Conservation (phyloP, 1,140 invertebrate species). For the Trichonephila clavipes region DNA sequence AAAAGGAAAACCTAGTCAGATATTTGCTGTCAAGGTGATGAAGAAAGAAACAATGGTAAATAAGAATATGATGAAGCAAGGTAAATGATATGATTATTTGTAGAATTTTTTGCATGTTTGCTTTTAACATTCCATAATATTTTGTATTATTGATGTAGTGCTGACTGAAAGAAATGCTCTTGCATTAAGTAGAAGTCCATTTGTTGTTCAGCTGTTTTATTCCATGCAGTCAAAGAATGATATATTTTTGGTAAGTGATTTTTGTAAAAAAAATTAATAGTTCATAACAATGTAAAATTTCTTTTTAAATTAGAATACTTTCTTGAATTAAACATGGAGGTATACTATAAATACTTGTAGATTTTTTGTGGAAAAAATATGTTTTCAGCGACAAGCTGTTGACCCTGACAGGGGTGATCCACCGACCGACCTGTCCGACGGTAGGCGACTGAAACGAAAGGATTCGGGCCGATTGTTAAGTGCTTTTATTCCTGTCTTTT, state of each 20-base stretch:
- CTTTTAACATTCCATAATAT: neutral
- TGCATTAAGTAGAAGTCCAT: slow-evolving; percentile 92
- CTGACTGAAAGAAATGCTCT: slow-evolving; percentile 95
- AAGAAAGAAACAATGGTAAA: slow-evolving; percentile 97
- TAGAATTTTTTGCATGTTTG: neutral
- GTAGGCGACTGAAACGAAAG: too few species aligned
- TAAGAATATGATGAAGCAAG: slow-evolving; percentile 93
- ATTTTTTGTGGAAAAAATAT: too few species aligned
- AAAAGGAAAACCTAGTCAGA: slow-evolving; percentile 88
- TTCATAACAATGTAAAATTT: too few species aligned
- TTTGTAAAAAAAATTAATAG: too few species aligned
- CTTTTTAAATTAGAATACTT: too few species aligned
- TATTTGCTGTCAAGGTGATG: slow-evolving; percentile 98
- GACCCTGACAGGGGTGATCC: too few species aligned
- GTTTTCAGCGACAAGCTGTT: too few species aligned
- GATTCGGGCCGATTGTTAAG: too few species aligned
- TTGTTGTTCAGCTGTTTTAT: slow-evolving; percentile 96
- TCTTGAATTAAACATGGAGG: too few species aligned
- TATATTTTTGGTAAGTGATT: slow-evolving; percentile 88
- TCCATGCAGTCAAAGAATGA: slow-evolving; percentile 92
- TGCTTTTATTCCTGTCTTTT: too few species aligned
- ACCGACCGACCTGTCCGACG: too few species aligned
- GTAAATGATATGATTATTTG: slow-evolving; percentile 78
- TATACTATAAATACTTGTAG: too few species aligned
- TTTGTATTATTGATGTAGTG: slow-evolving; percentile 83